phyloP scores from a whole-genome alignment of 2,797 vertebrate genomes.

The Heteromormyrus szaboi region DNA sequence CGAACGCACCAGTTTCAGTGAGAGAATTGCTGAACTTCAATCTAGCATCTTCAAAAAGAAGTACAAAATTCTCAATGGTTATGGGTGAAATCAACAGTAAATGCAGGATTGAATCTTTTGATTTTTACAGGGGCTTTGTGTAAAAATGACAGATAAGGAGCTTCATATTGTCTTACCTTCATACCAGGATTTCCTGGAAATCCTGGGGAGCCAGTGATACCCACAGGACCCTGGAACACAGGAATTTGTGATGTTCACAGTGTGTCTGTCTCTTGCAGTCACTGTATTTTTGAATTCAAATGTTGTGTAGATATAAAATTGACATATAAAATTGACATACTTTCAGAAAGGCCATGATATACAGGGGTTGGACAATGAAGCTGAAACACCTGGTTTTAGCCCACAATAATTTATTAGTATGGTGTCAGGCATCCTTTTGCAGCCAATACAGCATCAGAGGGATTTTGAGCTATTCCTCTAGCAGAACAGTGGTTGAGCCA shows the following conservation, averaged over 20 bases:
- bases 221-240: conserved; percentile 78
- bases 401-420: not conserved
- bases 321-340: not conserved
- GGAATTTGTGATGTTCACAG: not conserved
- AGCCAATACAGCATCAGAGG: not conserved
- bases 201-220: conserved; percentile 79
- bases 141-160: not conserved
- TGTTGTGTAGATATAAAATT: not conserved
- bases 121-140: not conserved
- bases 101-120: not conserved
- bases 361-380: not conserved
- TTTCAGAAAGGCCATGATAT: not conserved
- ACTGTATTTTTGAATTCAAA: not conserved
- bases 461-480: not conserved
- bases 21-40: not conserved
- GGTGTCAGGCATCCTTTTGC: not conserved
- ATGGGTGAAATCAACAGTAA: not conserved
- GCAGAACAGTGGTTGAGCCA: not conserved
- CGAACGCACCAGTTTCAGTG: not conserved
- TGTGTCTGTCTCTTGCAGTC: not conserved
- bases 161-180: conserved; percentile 66
- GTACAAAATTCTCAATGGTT: not conserved
- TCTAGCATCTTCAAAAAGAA: not conserved
- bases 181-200: conserved; percentile 89
- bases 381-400: not conserved